Evolutionary conservation across 2,113 vertebrate genomes (phyloP), one percentile per base, ranked within the genome.

Genomic region (Bombycilla garrulus): DNA sequence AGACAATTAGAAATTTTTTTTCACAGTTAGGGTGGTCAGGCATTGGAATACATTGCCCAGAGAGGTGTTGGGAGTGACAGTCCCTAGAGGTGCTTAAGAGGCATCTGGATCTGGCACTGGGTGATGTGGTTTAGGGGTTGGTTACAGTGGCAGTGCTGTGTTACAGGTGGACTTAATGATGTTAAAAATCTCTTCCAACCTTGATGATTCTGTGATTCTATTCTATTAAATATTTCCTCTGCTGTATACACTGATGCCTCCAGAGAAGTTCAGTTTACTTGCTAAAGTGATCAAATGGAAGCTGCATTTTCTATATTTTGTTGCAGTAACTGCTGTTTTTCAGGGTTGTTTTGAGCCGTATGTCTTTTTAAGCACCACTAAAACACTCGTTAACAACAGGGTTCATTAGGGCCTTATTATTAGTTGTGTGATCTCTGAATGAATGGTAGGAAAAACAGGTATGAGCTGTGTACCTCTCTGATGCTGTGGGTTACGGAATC

Each of bases 281-380:
- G 22, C 47, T 83, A 31, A 50, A 45, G n/a, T 58, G 60, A 62
- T 71, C 31, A 61, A 73, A 78, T 57, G 7, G 20, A 77, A 77
- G 28, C 28, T 79, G 74, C 1, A 3, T 88, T 74, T 80, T 62
- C 28, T 44, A 1, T 64, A 18, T 67, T 86, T 38, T 54, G 15
- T 69, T 80, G 15, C n/a, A 73, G 11, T 40, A 42, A 48, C 26
- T 73, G 18, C 31, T 77, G 2, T 38, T 86, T 88, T 78, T 74
- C n/a, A 14, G 71, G 42, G 1, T 42, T 81, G 4, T 74, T 83
- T 76, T 58, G 66, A 93, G 16, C 7, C 33, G 33, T 2, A 1
- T 45, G 24, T 29, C 12, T 6, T 42, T 73, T 79, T n/a, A 81
- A 69, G 20, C 0, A 0, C 25, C 0, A 0, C 74, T 53, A 40